A percentile compares a stretch with the other conserved stretches of the same genome.
Conservation (phyloP, 2,888 invertebrate genomes). For the Bellardia bayeri region DNA sequence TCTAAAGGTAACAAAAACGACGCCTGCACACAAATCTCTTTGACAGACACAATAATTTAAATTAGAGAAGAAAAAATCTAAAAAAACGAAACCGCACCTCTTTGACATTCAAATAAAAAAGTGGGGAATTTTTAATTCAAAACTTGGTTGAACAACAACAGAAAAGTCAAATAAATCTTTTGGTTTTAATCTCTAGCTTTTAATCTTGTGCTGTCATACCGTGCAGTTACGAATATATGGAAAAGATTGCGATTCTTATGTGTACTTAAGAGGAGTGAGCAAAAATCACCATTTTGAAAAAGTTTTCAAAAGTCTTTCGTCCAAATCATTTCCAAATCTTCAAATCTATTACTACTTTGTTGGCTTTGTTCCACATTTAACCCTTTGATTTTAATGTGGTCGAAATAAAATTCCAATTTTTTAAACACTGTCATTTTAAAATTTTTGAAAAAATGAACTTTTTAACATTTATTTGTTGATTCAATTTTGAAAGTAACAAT, state of each 20-base stretch:
- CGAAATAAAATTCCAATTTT: too few species aligned
- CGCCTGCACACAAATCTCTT: constrained; percentile 56
- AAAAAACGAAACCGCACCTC: constrained; percentile 59
- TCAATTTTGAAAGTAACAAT: too few species aligned
- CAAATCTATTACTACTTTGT: too few species aligned
- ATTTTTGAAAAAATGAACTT: too few species aligned
- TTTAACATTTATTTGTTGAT: too few species aligned
- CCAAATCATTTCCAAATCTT: too few species aligned
- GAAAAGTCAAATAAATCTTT: constrained; percentile 55
- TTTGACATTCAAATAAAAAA: constrained; percentile 29
- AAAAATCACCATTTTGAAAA: neutral
- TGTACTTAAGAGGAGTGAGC: neutral
- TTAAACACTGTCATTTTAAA: too few species aligned
- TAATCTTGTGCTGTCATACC: constrained; percentile 11
- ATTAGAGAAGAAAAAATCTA: constrained; percentile 13
- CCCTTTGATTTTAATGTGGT: too few species aligned
- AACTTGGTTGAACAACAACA: constrained; percentile 3
- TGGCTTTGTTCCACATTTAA: too few species aligned
- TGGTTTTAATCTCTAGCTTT: constrained; percentile 27
- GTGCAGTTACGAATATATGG: neutral
- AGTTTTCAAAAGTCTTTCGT: neutral
- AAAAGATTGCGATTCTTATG: constrained; percentile 13
- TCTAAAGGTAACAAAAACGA: constrained; percentile 49
- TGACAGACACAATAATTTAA: constrained; percentile 48
- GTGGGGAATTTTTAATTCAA: constrained; percentile 55